These are phyloP conservation scores for Falco concolor DNA, from an alignment of 2,797 vertebrate species.

Conservation along the genomic window DNA sequence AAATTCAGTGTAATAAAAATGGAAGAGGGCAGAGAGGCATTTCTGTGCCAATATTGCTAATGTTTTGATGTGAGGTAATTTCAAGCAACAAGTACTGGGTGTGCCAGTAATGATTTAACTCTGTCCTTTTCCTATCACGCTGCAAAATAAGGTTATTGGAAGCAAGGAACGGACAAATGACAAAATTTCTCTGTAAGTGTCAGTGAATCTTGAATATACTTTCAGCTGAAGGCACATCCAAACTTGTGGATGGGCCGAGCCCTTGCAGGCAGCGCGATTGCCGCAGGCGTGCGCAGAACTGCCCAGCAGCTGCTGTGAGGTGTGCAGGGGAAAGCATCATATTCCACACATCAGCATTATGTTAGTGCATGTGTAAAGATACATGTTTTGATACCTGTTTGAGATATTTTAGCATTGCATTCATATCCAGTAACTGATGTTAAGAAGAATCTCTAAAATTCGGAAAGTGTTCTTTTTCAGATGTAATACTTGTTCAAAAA, in stretches of 20 bases:
- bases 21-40: neutral
- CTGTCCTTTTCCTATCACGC: neutral
- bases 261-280: neutral
- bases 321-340: neutral
- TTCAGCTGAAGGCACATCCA: neutral
- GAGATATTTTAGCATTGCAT: neutral
- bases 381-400: neutral
- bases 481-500: neutral
- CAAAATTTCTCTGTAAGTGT: neutral
- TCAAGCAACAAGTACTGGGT: neutral
- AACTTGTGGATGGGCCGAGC: neutral
- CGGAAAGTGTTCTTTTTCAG: neutral
- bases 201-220: neutral
- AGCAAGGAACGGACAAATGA: neutral
- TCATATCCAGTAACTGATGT: neutral
- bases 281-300: fast-evolving
- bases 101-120: neutral
- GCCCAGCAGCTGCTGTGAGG: neutral
- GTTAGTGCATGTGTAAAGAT: neutral
- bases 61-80: neutral
- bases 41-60: neutral
- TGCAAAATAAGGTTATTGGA: neutral
- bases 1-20: neutral
- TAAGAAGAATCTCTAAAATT: neutral
- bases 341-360: neutral